Conservation (phyloP, 2,888 invertebrate genomes). For the Luffia ferchaultella region DNA sequence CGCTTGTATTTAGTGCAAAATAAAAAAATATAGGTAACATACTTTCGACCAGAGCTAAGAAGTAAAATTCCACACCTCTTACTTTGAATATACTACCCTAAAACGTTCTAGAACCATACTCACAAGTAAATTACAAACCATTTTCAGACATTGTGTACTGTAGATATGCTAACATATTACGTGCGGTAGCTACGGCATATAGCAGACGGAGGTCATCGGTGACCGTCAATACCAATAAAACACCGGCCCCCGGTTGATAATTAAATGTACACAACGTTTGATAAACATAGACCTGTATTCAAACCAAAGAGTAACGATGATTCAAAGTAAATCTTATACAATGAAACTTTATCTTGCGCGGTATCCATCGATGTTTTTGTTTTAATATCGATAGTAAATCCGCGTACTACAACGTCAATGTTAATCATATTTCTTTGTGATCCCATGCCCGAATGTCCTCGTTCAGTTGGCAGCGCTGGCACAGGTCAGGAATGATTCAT, state of each 20-base stretch:
- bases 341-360: neutral
- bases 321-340: neutral
- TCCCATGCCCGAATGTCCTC: no score
- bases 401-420: neutral
- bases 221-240: constrained; percentile 35
- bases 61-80: no score
- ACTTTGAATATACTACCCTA: no score
- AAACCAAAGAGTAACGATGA: neutral
- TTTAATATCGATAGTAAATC: neutral
- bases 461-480: neutral
- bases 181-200: neutral
- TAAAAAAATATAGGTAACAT: no score
- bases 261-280: constrained; percentile 35
- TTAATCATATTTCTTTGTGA: neutral
- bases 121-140: no score
- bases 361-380: neutral
- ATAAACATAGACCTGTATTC: neutral
- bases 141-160: no score
- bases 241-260: constrained; percentile 32
- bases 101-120: no score
- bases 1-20: no score
- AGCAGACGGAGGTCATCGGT: constrained; percentile 13
- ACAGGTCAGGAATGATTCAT: constrained; percentile 11
- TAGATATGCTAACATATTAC: no score
- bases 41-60: no score